These are phyloP conservation scores for Notodonta ziczac DNA, from an alignment of 2,888 invertebrate genomes.

Conservation along the genomic window DNA sequence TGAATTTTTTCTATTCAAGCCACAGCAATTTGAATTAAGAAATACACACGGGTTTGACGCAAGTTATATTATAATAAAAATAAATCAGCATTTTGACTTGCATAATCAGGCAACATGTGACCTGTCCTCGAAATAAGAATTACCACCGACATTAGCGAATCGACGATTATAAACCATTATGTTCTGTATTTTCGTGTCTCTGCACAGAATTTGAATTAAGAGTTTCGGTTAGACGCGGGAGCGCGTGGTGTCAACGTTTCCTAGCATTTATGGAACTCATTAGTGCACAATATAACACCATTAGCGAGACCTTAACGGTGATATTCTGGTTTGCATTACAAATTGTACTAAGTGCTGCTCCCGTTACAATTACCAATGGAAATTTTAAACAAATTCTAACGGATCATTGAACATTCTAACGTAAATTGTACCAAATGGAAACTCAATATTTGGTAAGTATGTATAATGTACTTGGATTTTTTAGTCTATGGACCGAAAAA, in stretches of 20 bases:
- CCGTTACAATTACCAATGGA: slow-evolving; percentile 29
- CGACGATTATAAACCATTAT: not conserved
- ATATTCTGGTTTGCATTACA: slow-evolving; percentile 24
- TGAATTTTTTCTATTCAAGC: not conserved
- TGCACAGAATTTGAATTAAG: not conserved
- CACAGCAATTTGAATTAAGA: not conserved
- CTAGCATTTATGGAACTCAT: slow-evolving; percentile 31
- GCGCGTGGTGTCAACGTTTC: slow-evolving; percentile 22
- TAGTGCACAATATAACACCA: slow-evolving; percentile 27
- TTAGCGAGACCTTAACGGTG: slow-evolving; percentile 34
- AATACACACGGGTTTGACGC: slow-evolving; percentile 11
- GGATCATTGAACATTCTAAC: no score
- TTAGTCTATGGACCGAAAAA: not conserved
- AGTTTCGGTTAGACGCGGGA: not conserved
- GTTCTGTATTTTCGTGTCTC: not conserved
- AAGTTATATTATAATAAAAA: slow-evolving; percentile 9
- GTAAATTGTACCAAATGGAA: no score
- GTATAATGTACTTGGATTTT: no score
- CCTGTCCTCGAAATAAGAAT: slow-evolving; percentile 21
- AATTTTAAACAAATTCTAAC: not conserved
- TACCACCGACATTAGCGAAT: slow-evolving; percentile 14
- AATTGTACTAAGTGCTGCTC: slow-evolving; percentile 38
- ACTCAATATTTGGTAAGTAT: no score
- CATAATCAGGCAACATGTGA: slow-evolving; percentile 23
- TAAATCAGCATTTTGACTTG: slow-evolving; percentile 8